These are phyloP conservation scores for Drosophila malerkotliana DNA, from an alignment of 1,140 invertebrate species.

Conservation along the genomic window DNA sequence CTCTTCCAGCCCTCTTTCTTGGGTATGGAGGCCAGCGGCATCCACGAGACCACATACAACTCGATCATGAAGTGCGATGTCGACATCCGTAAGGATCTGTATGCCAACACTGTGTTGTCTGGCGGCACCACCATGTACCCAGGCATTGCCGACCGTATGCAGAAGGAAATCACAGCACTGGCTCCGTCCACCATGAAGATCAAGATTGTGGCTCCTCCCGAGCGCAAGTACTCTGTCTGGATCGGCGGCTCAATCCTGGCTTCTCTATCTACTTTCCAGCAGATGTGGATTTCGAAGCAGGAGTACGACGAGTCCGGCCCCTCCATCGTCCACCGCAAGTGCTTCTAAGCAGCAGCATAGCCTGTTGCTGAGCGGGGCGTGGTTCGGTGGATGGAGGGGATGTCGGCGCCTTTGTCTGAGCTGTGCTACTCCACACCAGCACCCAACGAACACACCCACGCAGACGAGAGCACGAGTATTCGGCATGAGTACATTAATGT, in stretches of 20 bases:
- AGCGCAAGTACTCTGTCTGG: constrained; percentile 96
- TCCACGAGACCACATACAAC: constrained; percentile 96
- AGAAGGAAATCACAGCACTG: constrained; percentile 94
- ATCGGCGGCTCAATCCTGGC: constrained; percentile 94
- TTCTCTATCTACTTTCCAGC: constrained; percentile 94
- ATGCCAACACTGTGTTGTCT: constrained; percentile 95
- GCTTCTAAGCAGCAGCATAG: constrained; percentile 90
- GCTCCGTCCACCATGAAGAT: constrained; percentile 96
- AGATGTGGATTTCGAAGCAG: constrained; percentile 98
- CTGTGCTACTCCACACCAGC: constrained; percentile 64
- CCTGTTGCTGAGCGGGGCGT: constrained; percentile 58
- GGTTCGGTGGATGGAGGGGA: constrained; percentile 13
- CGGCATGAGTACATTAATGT: constrained; percentile 39
- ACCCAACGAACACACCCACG: constrained; percentile 6
- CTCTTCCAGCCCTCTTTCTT: constrained; percentile 95
- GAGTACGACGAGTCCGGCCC: constrained; percentile 97
- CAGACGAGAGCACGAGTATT: constrained; percentile 28
- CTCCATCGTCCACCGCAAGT: constrained; percentile 96
- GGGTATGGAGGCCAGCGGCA: constrained; percentile 95
- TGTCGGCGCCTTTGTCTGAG: constrained; percentile 85
- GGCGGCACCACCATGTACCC: constrained; percentile 92
- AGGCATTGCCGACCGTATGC: constrained; percentile 93
- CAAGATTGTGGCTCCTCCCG: constrained; percentile 96
- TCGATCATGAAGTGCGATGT: constrained; percentile 98
- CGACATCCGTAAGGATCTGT: constrained; percentile 95